Base-by-base conservation (phyloP, 2,113 vertebrate genomes). In the Zosterops hypoxanthus region DNA sequence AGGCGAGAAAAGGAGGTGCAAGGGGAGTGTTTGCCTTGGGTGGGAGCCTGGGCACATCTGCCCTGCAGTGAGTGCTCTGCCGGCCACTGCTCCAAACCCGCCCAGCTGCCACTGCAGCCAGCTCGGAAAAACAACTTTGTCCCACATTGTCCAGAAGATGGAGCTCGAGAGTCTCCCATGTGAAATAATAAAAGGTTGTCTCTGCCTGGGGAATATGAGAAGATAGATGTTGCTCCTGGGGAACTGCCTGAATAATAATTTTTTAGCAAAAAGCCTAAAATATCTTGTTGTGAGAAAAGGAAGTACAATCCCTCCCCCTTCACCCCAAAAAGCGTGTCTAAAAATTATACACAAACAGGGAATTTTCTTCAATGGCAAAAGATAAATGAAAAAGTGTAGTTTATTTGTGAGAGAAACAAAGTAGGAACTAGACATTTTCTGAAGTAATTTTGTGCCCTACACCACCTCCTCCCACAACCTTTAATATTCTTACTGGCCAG, bases 111-210 rank as follows among this genome's bases (percentile, higher is more conserved):
- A n/a, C 1, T 3, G 71, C 47, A 39, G 4, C 11, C n/a, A 6
- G 29, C 41, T 11, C 5, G 19, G 56, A 25, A 61, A 60, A 86
- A 20, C 39, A 18, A n/a, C 18, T 55, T 63, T 46, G 20, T 29
- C 70, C 6, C 57, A 44, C 23, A 11, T 78, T 78, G 69, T 61
- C 92, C 97, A 94, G 95, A 84, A 97, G 97, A 85, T 97, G 97
- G 97, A 34, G 92, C 86, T 75, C 96, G 81, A 96, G 95, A 84
- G 89, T 94, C 94, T 97, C 77, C 90, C 84, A 82, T 31, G 83
- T 34, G 68, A 75, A 41, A 46, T 0, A 21, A 14, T 8, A 2
- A n/a, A 42, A n/a, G 20, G 17, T 46, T 24, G 20, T 2, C 24
- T 1, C 31, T 7, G 81, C 19, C 42, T 60, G 11, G 39, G 72